Evolutionary conservation across 2,888 invertebrate genomes (phyloP).

Genomic region (Trissonchulus latispiculum): DNA sequence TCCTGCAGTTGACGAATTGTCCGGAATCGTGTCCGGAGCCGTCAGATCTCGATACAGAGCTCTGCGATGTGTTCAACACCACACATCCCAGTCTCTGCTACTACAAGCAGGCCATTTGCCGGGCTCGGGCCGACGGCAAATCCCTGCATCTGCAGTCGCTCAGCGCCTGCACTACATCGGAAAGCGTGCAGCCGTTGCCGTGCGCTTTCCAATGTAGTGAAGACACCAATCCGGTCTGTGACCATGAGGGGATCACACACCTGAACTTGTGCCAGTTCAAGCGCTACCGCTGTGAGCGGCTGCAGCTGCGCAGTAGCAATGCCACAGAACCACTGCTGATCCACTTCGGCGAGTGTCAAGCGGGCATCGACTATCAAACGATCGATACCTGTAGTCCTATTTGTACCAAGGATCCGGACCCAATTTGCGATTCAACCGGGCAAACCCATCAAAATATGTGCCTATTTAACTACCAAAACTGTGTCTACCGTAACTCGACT

Average conservation of each 20-base stretch:
- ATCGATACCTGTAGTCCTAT: conserved; percentile 8
- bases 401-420: conserved; percentile 8
- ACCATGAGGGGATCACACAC: neutral
- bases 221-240: conserved; percentile 9
- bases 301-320: neutral
- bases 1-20: neutral
- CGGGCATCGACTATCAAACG: neutral
- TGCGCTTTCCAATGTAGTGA: neutral
- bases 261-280: neutral
- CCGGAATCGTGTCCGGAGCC: neutral
- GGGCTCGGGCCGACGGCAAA: neutral
- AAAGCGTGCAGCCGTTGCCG: neutral
- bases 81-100: conserved; percentile 10
- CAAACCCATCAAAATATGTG: conserved; percentile 8
- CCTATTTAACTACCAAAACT: conserved; percentile 1
- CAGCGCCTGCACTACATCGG: neutral
- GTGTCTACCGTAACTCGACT: neutral
- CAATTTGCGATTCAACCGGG: neutral
- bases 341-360: conserved; percentile 12
- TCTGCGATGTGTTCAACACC: neutral
- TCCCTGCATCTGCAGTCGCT: neutral
- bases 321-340: neutral
- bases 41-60: neutral
- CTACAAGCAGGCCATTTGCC: conserved; percentile 1
- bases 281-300: neutral